These are phyloP conservation scores for Lingula anatina DNA, from an alignment of 2,888 invertebrate species.

Conservation along the genomic window DNA sequence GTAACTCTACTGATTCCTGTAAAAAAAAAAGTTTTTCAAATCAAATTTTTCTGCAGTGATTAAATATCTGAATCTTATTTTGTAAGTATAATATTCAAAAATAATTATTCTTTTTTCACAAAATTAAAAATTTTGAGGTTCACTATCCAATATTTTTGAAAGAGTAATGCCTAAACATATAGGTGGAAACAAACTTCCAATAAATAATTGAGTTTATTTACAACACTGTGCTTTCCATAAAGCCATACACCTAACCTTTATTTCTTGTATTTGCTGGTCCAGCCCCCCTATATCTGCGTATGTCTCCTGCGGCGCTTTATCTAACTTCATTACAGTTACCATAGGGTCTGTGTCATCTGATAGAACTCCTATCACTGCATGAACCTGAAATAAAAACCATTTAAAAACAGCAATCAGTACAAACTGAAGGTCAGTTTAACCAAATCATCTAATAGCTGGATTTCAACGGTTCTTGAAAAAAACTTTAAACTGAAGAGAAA, in stretches of 20 bases:
- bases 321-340: slow-evolving; percentile 99
- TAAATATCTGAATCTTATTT: too few species aligned
- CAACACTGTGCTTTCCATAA: too few species aligned
- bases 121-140: background rate
- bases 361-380: slow-evolving; percentile 98
- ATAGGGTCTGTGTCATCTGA: slow-evolving; percentile 99
- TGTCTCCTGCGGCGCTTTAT: slow-evolving; percentile 99
- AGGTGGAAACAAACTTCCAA: too few species aligned
- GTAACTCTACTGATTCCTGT: slow-evolving; percentile 91
- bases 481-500: too few species aligned
- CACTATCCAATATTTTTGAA: too few species aligned
- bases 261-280: slow-evolving; percentile 95
- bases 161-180: too few species aligned
- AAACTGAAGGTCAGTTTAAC: too few species aligned
- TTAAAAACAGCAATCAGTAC: too few species aligned
- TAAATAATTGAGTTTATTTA: too few species aligned
- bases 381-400: slow-evolving; percentile 75
- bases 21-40: slow-evolving; percentile 6
- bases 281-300: slow-evolving; percentile 98
- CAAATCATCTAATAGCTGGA: background rate
- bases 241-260: too few species aligned
- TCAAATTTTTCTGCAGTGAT: background rate
- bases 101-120: too few species aligned
- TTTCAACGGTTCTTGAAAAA: background rate
- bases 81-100: too few species aligned